phyloP scores from a whole-genome alignment of 2,797 vertebrate species.

The Dipus sagitta region DNA sequence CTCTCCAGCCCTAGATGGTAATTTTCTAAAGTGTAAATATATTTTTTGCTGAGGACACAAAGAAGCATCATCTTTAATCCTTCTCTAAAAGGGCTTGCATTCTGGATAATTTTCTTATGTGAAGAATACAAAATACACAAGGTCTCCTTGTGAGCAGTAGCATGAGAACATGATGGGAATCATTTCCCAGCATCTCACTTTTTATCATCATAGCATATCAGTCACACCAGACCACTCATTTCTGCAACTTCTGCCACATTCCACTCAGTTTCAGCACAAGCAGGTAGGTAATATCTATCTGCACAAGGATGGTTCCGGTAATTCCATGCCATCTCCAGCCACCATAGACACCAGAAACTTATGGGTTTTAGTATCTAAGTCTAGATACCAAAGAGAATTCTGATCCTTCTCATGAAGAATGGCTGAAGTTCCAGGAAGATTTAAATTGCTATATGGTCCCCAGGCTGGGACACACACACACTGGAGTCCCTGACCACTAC shows the following conservation, averaged over 20 bases:
- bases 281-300: conserved; percentile 1
- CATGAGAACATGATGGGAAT: neutral
- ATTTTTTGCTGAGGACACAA: neutral
- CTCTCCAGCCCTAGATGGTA: no score
- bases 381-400: conserved; percentile 55
- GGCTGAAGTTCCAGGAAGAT: neutral
- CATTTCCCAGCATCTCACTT: neutral
- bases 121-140: neutral
- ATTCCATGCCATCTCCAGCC: neutral
- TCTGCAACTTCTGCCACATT: neutral
- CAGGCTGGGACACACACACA: neutral
- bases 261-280: neutral
- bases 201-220: neutral
- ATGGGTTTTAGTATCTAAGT: conserved; percentile 26
- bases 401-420: conserved; percentile 8
- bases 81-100: neutral
- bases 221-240: neutral
- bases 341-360: neutral
- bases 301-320: neutral
- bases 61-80: neutral
- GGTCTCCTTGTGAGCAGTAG: accelerated
- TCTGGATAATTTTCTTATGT: neutral
- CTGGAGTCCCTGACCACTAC: neutral
- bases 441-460: neutral
- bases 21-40: neutral